Evolutionary conservation across 2,888 invertebrate genomes (phyloP).

Genomic region (Gnatocerus cornutus): DNA sequence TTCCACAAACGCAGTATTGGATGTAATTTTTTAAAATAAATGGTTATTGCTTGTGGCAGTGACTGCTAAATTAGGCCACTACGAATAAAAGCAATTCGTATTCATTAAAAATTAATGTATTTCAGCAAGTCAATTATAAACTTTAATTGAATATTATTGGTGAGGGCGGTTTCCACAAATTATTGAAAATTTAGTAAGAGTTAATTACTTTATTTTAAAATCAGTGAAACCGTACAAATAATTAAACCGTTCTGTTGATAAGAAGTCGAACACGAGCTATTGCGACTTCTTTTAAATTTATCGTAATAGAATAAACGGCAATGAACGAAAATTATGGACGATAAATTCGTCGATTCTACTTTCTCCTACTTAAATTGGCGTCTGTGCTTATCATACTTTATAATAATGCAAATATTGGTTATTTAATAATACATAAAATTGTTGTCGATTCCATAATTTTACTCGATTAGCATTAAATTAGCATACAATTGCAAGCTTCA

Average conservation of each 20-base stretch:
- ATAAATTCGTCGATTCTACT: too few relatives aligned
- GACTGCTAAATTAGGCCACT: slow-evolving; percentile 18
- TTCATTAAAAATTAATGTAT: background rate
- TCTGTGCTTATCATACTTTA: background rate
- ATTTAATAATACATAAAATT: background rate
- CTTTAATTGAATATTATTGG: background rate
- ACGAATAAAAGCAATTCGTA: slow-evolving; percentile 3
- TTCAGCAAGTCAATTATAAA: slow-evolving; percentile 9
- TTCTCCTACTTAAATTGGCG: too few relatives aligned
- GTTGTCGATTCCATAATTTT: slow-evolving; percentile 12
- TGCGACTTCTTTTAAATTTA: slow-evolving; percentile 5
- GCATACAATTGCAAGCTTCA: too few relatives aligned
- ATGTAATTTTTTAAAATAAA: slow-evolving; percentile 40
- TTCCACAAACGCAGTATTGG: slow-evolving; percentile 36
- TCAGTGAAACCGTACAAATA: slow-evolving; percentile 25
- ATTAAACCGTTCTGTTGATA: slow-evolving; percentile 18
- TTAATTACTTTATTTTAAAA: background rate
- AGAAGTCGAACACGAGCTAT: slow-evolving; percentile 18
- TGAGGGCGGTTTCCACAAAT: slow-evolving; percentile 1
- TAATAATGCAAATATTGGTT: background rate
- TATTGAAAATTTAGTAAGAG: too few relatives aligned
- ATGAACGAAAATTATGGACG: too few relatives aligned
- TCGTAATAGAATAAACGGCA: too few relatives aligned
- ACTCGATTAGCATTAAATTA: slow-evolving; percentile 9
- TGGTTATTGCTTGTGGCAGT: slow-evolving; percentile 23